Evolutionary conservation across 23 tunicate species (phyloP).

Genomic region (Ciona savignyi): DNA sequence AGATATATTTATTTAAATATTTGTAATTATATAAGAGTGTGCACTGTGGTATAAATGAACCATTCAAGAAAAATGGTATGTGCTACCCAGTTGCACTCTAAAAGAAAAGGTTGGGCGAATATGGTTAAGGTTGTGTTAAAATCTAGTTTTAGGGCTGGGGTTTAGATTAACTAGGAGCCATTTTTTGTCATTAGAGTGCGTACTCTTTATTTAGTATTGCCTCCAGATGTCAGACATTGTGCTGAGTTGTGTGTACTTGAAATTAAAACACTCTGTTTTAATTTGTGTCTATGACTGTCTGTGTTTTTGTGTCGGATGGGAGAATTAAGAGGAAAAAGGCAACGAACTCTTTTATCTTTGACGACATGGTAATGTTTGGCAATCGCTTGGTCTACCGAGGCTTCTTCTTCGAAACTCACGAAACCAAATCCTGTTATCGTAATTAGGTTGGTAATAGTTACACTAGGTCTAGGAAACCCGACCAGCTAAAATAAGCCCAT

Average conservation of each 20-base stretch:
- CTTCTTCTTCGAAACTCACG: slow-evolving; percentile 87
- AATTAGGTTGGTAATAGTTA: background rate
- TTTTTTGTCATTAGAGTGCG: no score
- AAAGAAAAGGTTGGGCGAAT: no score
- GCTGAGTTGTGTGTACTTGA: background rate
- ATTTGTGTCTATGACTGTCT: background rate
- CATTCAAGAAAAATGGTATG: no score
- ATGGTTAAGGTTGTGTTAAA: no score
- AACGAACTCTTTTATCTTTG: slow-evolving; percentile 72
- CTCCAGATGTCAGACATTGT: no score
- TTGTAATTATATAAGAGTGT: no score
- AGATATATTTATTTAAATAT: no score
- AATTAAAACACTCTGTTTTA: background rate
- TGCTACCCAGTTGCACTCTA: no score
- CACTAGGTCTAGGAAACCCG: background rate
- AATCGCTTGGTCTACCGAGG: slow-evolving; percentile 86
- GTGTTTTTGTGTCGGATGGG: slow-evolving; percentile 2
- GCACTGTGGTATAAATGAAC: no score
- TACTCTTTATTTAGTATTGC: no score
- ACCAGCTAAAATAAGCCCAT: background rate
- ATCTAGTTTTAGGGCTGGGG: no score
- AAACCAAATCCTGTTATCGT: slow-evolving; percentile 82
- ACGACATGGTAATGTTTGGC: slow-evolving; percentile 83
- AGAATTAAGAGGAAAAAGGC: background rate
- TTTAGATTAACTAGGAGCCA: no score